Base-by-base conservation (phyloP, 2,113 vertebrate species). In the Oryzias melastigma region DNA sequence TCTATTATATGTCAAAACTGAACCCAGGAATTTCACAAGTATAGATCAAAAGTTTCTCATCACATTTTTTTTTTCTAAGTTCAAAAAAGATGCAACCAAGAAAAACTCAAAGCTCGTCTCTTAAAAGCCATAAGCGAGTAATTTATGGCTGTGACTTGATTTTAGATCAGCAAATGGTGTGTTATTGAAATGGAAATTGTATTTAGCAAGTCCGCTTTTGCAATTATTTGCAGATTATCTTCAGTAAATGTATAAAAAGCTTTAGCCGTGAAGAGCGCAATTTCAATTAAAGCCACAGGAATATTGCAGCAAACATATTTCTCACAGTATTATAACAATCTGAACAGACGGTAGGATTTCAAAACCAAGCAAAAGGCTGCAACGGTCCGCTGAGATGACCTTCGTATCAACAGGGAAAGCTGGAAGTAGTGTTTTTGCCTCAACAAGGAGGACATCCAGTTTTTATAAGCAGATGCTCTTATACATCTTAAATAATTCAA, bases 401-500 rank as follows among this genome's bases (percentile, higher is more conserved):
- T 40, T 62, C 77, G n/a, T 13, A 62, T 41, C 57, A 56, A 19
- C 1, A 58, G 20, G 19, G n/a, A n/a, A 56, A 57, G 78, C 53
- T 55, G 53, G 54, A 59, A 48, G 68, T 66, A 65, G 50, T 6
- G 53, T 43, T 49, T 52, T 19, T 19, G 59, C 69, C 59, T 59
- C 12, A 24, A 49, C 54, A 45, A 25, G 49, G 43, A 55, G 45
- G 71, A 67, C 63, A 54, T 65, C 50, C 42, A 74, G 68, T 68
- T 83, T 79, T 83, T 80, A 75, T 73, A 53, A 58, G 47, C 62
- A 62, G 54, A 62, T 74, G 42, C 69, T 77, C 66, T 84, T 77
- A 67, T 29, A 71, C 29, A 24, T 16, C 16, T 47, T 89, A 71
- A 80, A 86, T 86, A 80, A 90, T 86, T 81, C 67, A 89, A 27